Conservation (phyloP, 2,797 vertebrate species). For the Thripadectes ignobilis region DNA sequence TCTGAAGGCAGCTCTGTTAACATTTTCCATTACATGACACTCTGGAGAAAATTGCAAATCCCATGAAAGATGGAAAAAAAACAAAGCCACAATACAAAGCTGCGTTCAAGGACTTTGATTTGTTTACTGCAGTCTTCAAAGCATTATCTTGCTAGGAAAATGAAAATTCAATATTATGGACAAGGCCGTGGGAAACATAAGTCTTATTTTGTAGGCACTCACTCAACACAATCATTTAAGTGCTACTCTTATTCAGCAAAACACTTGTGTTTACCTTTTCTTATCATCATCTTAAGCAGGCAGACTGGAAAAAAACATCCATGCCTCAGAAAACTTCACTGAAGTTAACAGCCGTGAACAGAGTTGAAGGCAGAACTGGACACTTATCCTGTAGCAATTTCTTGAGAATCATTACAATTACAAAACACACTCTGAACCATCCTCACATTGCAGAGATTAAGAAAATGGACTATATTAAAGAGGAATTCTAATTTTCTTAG, state of each 20-base stretch:
- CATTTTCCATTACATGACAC: conserved; percentile 43
- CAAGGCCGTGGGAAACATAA: conserved; percentile 11
- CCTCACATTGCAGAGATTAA: background rate
- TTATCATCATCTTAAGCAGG: conserved; percentile 12
- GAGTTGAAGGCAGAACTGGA: background rate
- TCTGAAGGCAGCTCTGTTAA: conserved; percentile 46
- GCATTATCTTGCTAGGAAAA: conserved; percentile 22
- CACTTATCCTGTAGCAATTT: background rate
- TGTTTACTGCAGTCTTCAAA: conserved; percentile 27
- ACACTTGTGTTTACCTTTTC: conserved; percentile 37
- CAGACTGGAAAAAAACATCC: conserved; percentile 21
- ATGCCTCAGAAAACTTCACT: background rate
- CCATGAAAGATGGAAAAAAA: background rate
- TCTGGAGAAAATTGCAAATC: conserved; percentile 31
- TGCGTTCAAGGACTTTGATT: conserved; percentile 11
- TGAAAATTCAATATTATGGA: conserved; percentile 28
- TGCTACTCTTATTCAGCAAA: background rate
- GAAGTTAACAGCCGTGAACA: background rate
- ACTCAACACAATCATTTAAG: conserved; percentile 29
- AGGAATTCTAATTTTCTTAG: background rate
- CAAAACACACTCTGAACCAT: background rate
- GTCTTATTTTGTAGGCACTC: conserved; percentile 29
- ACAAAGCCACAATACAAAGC: background rate
- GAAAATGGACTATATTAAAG: background rate
- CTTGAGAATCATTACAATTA: background rate